Evolutionary conservation across 53 echinoderm and acorn worm genomes (phyloP).

Genomic region (Paelopatides confundens): DNA sequence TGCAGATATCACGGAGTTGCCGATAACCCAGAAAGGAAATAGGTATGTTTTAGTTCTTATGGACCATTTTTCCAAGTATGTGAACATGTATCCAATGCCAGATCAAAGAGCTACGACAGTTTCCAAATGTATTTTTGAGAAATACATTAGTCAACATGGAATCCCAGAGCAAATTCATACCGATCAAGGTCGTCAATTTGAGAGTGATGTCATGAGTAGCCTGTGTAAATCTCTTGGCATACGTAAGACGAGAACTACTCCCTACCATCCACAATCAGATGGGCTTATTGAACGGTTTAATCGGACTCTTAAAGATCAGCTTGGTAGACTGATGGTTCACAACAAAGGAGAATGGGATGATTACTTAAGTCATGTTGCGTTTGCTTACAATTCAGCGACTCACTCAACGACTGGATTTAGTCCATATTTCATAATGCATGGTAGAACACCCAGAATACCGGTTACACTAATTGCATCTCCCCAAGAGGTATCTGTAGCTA

Average conservation of each 20-base stretch:
- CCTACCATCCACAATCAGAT: conserved; percentile 51
- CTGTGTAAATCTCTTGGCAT: conserved; percentile 10
- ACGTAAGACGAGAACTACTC: conserved; percentile 47
- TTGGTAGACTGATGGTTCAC: background rate
- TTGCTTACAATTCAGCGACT: conserved; percentile 8
- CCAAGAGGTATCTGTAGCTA: no score
- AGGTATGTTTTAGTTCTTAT: conserved; percentile 64
- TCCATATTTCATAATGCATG: conserved; percentile 23
- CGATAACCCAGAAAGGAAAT: conserved; percentile 51
- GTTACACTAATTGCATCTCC: background rate
- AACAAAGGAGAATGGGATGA: background rate
- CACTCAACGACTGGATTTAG: conserved; percentile 33
- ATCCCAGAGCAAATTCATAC: conserved; percentile 55
- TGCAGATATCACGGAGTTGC: conserved; percentile 70
- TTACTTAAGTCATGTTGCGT: background rate
- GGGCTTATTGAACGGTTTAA: conserved; percentile 56
- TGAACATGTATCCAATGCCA: conserved; percentile 50
- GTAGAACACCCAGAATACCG: background rate
- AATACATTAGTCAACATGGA: conserved; percentile 42
- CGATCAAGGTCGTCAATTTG: conserved; percentile 58
- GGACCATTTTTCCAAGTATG: conserved; percentile 75
- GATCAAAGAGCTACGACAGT: conserved; percentile 68
- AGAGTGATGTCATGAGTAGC: background rate
- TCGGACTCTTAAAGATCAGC: conserved; percentile 52
- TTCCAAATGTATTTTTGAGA: conserved; percentile 60